These are phyloP conservation scores for Gambusia affinis DNA, from an alignment of 2,113 vertebrate species.

Conservation along the genomic window DNA sequence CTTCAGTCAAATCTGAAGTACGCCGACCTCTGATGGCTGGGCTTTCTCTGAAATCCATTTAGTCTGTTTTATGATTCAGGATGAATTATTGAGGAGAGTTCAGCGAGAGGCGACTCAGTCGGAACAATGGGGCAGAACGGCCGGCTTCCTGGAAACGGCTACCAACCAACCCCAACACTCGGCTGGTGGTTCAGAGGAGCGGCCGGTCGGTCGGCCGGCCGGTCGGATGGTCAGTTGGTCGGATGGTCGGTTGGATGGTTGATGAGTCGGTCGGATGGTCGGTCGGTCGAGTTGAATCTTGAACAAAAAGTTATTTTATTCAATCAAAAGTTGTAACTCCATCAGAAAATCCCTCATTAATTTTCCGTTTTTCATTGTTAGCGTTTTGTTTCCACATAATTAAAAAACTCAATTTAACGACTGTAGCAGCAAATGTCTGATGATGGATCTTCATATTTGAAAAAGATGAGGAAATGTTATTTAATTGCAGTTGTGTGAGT, in stretches of 20 bases:
- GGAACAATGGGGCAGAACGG: slow-evolving; percentile 7
- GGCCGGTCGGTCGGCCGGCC: no score
- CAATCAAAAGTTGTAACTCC: background rate
- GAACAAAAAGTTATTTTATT: no score
- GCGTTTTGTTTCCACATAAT: slow-evolving; percentile 7
- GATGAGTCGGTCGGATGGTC: no score
- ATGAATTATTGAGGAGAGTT: slow-evolving; percentile 39
- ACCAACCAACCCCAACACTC: background rate
- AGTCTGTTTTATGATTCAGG: slow-evolving; percentile 29
- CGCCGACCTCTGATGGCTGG: background rate
- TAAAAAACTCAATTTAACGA: slow-evolving; percentile 36
- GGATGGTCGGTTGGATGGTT: no score
- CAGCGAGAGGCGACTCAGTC: slow-evolving; percentile 18
- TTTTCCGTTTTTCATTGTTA: background rate
- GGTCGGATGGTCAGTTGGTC: no score
- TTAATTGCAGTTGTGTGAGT: slow-evolving; percentile 13
- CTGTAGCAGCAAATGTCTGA: slow-evolving; percentile 34
- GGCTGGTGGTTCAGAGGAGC: background rate
- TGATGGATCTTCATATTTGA: slow-evolving; percentile 23
- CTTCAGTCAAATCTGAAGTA: background rate
- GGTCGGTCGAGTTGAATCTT: no score
- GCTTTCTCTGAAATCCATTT: slow-evolving; percentile 19
- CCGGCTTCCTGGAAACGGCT: no score
- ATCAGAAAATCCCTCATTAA: background rate
- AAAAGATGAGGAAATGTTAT: slow-evolving; percentile 49